These are phyloP conservation scores for Formica selysi DNA, from an alignment of 1,140 invertebrate genomes.

Conservation along the genomic window DNA sequence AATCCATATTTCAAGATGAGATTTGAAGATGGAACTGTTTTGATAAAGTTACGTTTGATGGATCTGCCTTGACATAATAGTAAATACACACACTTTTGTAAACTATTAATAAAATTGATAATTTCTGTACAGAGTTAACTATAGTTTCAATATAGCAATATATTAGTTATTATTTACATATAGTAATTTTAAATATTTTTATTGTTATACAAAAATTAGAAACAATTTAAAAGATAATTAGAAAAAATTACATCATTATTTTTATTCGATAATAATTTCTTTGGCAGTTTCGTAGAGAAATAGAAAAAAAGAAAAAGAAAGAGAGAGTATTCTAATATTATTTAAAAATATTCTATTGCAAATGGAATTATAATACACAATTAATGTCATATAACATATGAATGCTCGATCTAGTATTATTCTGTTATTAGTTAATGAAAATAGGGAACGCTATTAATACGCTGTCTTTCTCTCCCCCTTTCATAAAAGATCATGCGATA, in stretches of 20 bases:
- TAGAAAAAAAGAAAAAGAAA: background rate
- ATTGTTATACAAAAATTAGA: too few species aligned
- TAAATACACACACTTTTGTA: background rate
- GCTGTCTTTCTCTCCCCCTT: too few species aligned
- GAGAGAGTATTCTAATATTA: background rate
- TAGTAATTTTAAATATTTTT: too few species aligned
- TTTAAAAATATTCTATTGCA: background rate
- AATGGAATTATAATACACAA: background rate
- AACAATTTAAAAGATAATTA: too few species aligned
- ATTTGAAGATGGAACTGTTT: conserved; percentile 46
- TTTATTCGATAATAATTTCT: background rate
- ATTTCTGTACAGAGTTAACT: conserved; percentile 1
- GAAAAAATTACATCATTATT: background rate
- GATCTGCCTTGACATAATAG: conserved; percentile 26
- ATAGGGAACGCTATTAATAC: conserved; percentile 1
- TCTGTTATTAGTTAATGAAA: background rate
- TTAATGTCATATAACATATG: background rate
- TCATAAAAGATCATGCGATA: conserved; percentile 2
- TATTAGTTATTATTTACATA: background rate
- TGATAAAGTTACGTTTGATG: conserved; percentile 58
- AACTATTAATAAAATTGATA: conserved; percentile 12
- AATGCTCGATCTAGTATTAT: background rate
- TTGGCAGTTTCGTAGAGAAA: background rate
- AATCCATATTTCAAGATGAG: conserved; percentile 31
- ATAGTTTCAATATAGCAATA: background rate